phyloP scores from a whole-genome alignment of 2,797 vertebrate species.

The Bryconaethiops microstoma region DNA sequence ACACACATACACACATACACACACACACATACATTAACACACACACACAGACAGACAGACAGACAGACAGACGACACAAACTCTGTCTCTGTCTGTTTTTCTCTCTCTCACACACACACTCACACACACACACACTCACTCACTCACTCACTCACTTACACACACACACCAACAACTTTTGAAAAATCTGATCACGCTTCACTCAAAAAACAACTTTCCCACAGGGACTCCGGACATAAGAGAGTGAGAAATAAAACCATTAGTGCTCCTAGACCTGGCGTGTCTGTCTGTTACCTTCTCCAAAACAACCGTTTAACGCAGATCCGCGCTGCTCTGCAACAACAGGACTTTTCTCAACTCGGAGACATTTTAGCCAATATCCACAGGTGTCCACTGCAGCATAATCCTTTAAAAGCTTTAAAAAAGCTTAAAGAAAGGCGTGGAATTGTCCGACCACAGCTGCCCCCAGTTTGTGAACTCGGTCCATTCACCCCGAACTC shows the following conservation, averaged over 20 bases:
- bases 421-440: background rate
- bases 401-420: too few species aligned
- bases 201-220: slow-evolving; percentile 37
- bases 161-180: slow-evolving; percentile 54
- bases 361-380: background rate
- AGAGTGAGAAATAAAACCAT: background rate
- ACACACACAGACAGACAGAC: too few species aligned
- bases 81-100: too few species aligned
- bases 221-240: background rate
- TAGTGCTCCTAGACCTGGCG: background rate
- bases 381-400: background rate
- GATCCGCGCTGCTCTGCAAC: slow-evolving; percentile 1
- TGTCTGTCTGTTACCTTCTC: background rate
- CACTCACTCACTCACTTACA: background rate
- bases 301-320: background rate
- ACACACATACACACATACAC: slow-evolving; percentile 18
- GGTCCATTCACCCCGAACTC: slow-evolving; percentile 27
- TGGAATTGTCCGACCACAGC: background rate
- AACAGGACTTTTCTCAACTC: too few species aligned
- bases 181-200: slow-evolving; percentile 48
- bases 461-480: background rate
- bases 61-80: too few species aligned
- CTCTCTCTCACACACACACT: slow-evolving; percentile 45
- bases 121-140: slow-evolving; percentile 34
- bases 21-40: too few species aligned